phyloP scores from a whole-genome alignment of 2,113 vertebrate genomes.

The Etheostoma cragini region DNA sequence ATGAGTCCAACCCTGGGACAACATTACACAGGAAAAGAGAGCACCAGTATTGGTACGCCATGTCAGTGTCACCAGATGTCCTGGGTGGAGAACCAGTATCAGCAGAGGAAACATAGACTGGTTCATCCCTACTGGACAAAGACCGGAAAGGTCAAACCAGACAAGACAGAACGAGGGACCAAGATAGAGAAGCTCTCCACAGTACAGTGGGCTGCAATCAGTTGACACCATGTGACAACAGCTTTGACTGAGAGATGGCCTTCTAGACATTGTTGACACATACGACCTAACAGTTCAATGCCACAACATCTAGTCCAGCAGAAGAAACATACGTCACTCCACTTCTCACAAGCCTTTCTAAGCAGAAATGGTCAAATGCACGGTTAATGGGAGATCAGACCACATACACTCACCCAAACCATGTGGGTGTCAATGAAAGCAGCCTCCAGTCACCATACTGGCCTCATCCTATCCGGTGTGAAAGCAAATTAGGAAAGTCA shows the following conservation, averaged over 20 bases:
- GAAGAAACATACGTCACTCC: background rate
- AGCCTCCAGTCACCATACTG: background rate
- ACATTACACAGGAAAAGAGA: background rate
- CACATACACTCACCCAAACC: no score
- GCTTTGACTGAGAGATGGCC: background rate
- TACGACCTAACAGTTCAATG: background rate
- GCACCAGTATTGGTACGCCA: background rate
- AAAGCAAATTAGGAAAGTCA: background rate
- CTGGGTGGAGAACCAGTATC: background rate
- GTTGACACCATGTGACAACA: background rate
- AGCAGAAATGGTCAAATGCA: background rate
- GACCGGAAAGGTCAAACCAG: background rate
- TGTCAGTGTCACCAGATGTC: background rate
- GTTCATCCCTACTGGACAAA: background rate
- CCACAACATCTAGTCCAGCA: background rate
- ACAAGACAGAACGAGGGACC: background rate
- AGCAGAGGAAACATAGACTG: background rate
- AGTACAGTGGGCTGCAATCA: background rate
- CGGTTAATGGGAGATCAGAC: background rate
- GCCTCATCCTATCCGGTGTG: background rate
- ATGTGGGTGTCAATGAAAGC: background rate
- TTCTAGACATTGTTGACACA: background rate
- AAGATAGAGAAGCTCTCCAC: background rate
- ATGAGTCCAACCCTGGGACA: background rate
- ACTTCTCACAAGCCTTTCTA: background rate